Conservation (phyloP, 2,888 invertebrate species). For the Clivina fossor region DNA sequence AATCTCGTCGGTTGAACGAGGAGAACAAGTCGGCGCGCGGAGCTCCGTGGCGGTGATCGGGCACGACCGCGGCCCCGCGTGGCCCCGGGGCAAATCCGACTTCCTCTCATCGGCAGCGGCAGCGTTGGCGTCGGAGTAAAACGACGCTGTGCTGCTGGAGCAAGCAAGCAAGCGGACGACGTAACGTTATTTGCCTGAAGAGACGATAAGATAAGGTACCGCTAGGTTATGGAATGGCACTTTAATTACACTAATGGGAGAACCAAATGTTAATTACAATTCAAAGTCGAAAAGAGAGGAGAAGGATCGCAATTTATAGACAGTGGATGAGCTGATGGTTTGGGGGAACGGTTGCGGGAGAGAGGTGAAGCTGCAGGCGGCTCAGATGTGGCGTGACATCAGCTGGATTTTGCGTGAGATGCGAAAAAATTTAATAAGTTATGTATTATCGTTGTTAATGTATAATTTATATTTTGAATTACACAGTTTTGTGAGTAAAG, state of each 20-base stretch:
- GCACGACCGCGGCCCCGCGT: not conserved
- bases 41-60: not conserved
- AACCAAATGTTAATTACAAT: conserved; percentile 75
- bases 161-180: conserved; percentile 30
- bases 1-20: not conserved
- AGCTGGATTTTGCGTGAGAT: too few relatives aligned
- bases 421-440: too few relatives aligned
- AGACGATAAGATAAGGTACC: conserved; percentile 54
- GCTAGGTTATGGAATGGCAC: conserved; percentile 66
- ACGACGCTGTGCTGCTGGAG: conserved; percentile 17
- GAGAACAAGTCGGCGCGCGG: not conserved
- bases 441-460: too few relatives aligned
- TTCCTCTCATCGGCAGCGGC: not conserved
- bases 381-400: too few relatives aligned
- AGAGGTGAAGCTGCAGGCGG: too few relatives aligned
- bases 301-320: conserved; percentile 51
- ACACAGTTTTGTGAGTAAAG: too few relatives aligned
- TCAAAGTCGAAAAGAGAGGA: conserved; percentile 64
- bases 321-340: conserved; percentile 38
- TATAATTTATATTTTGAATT: too few relatives aligned
- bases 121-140: conserved; percentile 14
- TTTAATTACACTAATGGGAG: conserved; percentile 79
- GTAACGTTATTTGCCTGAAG: conserved; percentile 45
- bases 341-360: conserved; percentile 25
- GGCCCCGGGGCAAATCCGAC: conserved; percentile 9